Evolutionary conservation across 2,797 vertebrate genomes (phyloP), one percentile per base, ranked within the genome.

Genomic region (Linurgus olivaceus): DNA sequence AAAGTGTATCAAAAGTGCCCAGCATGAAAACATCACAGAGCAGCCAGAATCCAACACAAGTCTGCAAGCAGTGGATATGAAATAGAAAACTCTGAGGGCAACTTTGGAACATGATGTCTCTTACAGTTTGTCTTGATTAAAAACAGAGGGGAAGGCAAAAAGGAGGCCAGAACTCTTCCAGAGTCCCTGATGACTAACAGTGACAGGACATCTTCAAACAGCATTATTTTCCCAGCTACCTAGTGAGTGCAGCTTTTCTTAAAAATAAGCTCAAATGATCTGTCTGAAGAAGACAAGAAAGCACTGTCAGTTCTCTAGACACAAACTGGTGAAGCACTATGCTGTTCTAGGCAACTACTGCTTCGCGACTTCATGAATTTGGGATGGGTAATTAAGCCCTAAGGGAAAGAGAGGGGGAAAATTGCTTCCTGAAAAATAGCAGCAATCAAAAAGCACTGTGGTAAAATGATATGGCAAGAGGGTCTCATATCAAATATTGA

Each of bases 401-500:
- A 79, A 59, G 62, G 59, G 61, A 78, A 84, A 51, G 29, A 1
- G 26, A 2, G 4, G 24, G 16, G 2, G 4, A 12, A 26, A 67
- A 52, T 0, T 55, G 50, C 28, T 88, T 48, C 29, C 33, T 72
- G 47, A 83, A 94, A 96, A 84, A 78, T 6, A 17, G 38, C 23
- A 78, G 55, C 52, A 78, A 92, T 91, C 86, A 92, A 88, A 95
- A 93, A 79, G 50, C n/a, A 55, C 35, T 78, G 62, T 91, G 50
- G 47, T 84, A 89, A 94, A 94, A 91, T 72, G 79, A 54, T 79
- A 45, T 7, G 0, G 57, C 78, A 79, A 91, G 66, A 92, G 51
- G 13, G 52, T 84, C 42, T 66, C 67, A 71, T 61, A 94, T 66
- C 74, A 96, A 83, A 93, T 93, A 92, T 84, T 90, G 89, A 94